A percentile compares a stretch with the other conserved stretches of the same genome.
Conservation (phyloP, 1,140 invertebrate genomes). For the Argopecten irradians region DNA sequence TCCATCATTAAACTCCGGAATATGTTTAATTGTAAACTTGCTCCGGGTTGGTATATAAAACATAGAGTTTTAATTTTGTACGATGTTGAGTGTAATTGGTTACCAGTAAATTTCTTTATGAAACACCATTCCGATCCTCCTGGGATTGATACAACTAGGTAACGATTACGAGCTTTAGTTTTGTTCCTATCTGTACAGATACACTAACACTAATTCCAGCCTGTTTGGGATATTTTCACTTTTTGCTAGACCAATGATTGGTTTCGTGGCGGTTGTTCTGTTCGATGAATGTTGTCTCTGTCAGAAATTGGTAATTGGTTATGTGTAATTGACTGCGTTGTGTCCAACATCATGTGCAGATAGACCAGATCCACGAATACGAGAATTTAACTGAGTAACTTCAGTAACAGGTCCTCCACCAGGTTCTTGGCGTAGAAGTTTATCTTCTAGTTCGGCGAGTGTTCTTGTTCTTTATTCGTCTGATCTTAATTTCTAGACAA, state of each 20-base stretch:
- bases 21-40: too few species aligned
- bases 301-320: conserved; percentile 45
- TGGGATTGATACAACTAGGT: conserved; percentile 37
- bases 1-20: too few species aligned
- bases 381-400: background rate
- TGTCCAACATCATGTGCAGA: background rate
- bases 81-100: conserved; percentile 34
- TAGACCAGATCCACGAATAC: background rate
- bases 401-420: conserved; percentile 24
- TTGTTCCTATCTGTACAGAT: conserved; percentile 46
- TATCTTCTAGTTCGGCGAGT: conserved; percentile 51
- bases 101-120: conserved; percentile 45
- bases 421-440: conserved; percentile 42
- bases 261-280: background rate
- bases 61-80: conserved; percentile 41
- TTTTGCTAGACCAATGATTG: conserved; percentile 47
- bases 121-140: conserved; percentile 38
- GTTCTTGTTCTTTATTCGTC: conserved; percentile 47
- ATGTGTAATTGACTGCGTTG: conserved; percentile 32
- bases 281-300: conserved; percentile 28
- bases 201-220: conserved; percentile 35
- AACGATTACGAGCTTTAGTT: conserved; percentile 26
- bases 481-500: conserved; percentile 32
- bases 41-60: background rate
- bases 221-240: conserved; percentile 25